A percentile compares a stretch with the other conserved stretches of the same genome.
Conservation (phyloP, 2,113 vertebrate species). For the Eira barbara region DNA sequence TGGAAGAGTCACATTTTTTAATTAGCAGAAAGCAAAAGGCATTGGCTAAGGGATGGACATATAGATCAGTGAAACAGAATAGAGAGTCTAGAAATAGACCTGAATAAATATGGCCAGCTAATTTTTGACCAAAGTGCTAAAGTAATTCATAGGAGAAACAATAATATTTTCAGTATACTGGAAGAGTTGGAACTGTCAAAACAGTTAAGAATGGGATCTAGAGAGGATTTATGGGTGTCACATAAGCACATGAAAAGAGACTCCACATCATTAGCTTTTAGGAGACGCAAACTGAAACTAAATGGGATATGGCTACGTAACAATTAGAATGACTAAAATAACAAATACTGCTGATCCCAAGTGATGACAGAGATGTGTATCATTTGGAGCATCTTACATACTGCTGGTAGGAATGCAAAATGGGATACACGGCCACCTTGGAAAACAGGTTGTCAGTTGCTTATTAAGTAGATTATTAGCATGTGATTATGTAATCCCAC, state of each 20-base stretch:
- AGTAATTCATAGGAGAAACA: neutral
- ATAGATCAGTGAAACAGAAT: neutral
- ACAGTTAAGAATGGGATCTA: neutral
- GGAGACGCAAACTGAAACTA: neutral
- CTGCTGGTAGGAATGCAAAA: neutral
- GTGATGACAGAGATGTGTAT: neutral
- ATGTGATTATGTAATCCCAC: neutral
- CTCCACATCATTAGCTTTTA: neutral
- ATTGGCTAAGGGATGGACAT: neutral
- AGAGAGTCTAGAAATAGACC: neutral
- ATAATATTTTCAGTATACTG: neutral
- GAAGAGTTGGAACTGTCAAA: neutral
- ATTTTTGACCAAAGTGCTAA: neutral
- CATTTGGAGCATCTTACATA: neutral
- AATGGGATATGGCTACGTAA: neutral
- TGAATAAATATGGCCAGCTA: neutral
- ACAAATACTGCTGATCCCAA: neutral
- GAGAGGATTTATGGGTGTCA: neutral
- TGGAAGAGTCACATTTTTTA: neutral
- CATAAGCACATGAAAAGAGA: neutral
- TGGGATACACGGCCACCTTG: neutral
- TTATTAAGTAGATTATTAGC: neutral
- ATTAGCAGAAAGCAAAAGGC: neutral
- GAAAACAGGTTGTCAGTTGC: neutral
- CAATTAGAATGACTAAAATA: neutral